These are phyloP conservation scores for Spondyliosoma cantharus DNA, from an alignment of 2,797 vertebrate species.

Conservation along the genomic window DNA sequence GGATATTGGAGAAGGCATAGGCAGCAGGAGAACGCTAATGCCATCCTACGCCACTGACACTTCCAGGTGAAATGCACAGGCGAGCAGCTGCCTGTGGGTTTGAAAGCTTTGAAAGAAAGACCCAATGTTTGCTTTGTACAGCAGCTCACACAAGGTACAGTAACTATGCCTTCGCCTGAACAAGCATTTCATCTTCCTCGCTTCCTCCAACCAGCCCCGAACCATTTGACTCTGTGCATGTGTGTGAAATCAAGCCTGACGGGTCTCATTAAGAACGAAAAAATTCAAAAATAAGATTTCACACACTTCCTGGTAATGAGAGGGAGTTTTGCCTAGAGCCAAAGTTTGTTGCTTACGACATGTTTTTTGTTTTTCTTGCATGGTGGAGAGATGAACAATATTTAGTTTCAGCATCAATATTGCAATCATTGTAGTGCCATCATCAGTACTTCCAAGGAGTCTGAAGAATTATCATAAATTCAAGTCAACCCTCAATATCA, in stretches of 20 bases:
- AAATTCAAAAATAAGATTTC: constrained; percentile 27
- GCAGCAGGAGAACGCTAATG: constrained; percentile 17
- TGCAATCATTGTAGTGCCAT: constrained; percentile 28
- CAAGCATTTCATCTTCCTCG: constrained; percentile 37
- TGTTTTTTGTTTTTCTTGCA: not conserved
- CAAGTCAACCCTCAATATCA: not conserved
- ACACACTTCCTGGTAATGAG: constrained; percentile 18
- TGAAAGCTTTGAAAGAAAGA: constrained; percentile 29
- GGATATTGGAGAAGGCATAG: constrained; percentile 27
- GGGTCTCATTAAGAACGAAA: constrained; percentile 49
- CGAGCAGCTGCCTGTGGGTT: constrained; percentile 18
- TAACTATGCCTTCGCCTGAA: constrained; percentile 31
- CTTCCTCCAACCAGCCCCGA: constrained; percentile 29
- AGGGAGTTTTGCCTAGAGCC: constrained; percentile 32
- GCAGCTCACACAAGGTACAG: constrained; percentile 8
- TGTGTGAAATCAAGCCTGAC: constrained; percentile 52
- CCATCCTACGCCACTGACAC: constrained; percentile 20
- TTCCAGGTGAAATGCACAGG: constrained; percentile 42
- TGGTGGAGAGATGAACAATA: constrained; percentile 1
- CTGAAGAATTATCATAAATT: constrained; percentile 18
- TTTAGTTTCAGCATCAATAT: constrained; percentile 15
- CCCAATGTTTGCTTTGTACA: constrained; percentile 6
- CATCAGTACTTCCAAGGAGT: constrained; percentile 1
- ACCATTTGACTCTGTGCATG: constrained; percentile 33
- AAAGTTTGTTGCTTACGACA: constrained; percentile 24